A percentile compares a stretch with the other conserved stretches of the same genome.
These are phyloP conservation scores for Whitmania pigra DNA, from an alignment of 1,140 invertebrate species.

Conservation along the genomic window DNA sequence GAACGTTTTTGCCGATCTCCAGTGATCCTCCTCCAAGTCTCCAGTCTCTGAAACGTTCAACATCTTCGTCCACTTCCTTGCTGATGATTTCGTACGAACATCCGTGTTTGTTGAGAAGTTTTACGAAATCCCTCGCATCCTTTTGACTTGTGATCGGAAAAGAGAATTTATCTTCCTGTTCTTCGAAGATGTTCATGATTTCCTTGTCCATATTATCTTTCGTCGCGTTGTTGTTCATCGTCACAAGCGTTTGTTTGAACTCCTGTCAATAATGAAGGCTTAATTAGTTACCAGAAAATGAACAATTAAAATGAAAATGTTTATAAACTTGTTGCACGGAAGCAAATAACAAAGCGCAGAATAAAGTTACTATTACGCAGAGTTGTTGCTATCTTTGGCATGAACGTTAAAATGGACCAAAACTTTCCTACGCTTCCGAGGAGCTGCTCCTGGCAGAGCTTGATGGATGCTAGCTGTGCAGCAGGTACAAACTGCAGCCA, in stretches of 20 bases:
- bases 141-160: constrained; percentile 20
- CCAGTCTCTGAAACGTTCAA: constrained; percentile 10
- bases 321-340: no score
- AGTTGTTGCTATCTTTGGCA: no score
- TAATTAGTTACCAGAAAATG: no score
- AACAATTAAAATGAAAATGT: no score
- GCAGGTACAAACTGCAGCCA: no score
- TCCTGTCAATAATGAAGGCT: no score
- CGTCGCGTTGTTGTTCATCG: not conserved
- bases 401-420: no score
- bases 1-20: not conserved
- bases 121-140: constrained; percentile 20
- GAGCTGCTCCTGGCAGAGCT: no score
- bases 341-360: no score
- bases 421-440: no score
- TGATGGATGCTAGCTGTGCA: no score
- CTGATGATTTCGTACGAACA: constrained; percentile 15
- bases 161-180: constrained; percentile 21
- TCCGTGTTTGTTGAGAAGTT: constrained; percentile 18
- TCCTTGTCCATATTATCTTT: constrained; percentile 17
- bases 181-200: constrained; percentile 23
- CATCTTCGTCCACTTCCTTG: constrained; percentile 14
- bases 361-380: no score
- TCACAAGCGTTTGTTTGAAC: not conserved
- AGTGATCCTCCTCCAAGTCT: constrained; percentile 6